phyloP scores from a whole-genome alignment of 1,140 invertebrate species.

The Palaemon carinicauda region DNA sequence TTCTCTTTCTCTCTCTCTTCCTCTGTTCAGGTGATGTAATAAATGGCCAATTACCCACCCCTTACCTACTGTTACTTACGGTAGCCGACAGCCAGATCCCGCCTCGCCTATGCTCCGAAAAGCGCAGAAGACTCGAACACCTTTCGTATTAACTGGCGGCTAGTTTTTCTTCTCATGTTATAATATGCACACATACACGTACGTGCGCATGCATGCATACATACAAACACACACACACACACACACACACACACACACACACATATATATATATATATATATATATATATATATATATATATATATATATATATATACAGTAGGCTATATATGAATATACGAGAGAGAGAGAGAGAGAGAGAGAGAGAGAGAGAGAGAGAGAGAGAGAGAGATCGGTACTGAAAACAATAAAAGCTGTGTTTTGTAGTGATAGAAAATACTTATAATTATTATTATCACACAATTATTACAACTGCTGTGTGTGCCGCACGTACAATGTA shows the following conservation, averaged over 20 bases:
- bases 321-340: too few species aligned
- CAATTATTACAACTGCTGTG: too few species aligned
- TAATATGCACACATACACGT: too few species aligned
- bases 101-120: neutral
- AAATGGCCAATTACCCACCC: slow-evolving; percentile 38
- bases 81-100: neutral
- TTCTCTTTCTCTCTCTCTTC: neutral
- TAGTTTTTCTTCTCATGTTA: too few species aligned
- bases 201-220: neutral
- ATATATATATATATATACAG: neutral
- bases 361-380: too few species aligned
- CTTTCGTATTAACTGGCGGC: too few species aligned
- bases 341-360: too few species aligned
- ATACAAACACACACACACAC: neutral
- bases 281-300: neutral
- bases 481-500: too few species aligned
- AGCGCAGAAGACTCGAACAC: neutral
- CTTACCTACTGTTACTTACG: neutral
- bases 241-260: neutral
- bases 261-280: neutral
- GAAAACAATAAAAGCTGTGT: too few species aligned
- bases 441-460: too few species aligned
- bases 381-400: too few species aligned
- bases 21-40: slow-evolving; percentile 4
- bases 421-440: too few species aligned